Evolutionary conservation across 2,888 invertebrate genomes (phyloP).

Genomic region (Perizoma affinitatum): DNA sequence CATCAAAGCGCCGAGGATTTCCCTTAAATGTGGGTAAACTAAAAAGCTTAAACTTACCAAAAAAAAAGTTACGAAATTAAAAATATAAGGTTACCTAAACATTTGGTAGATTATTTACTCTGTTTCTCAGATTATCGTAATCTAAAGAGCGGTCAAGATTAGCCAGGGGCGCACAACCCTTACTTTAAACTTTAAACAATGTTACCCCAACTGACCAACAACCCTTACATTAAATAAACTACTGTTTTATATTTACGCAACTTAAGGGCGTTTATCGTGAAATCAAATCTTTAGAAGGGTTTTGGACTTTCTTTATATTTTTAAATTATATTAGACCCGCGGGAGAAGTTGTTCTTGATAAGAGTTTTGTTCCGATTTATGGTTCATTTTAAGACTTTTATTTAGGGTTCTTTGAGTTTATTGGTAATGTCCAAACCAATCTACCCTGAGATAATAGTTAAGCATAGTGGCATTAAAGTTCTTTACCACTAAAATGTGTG

Average conservation of each 20-base stretch:
- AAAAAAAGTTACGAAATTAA: too few relatives aligned
- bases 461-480: too few relatives aligned
- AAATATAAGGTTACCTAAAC: too few relatives aligned
- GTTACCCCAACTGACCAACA: constrained; percentile 66
- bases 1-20: too few relatives aligned
- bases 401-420: not conserved
- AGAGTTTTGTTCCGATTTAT: constrained; percentile 38
- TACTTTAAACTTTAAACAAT: constrained; percentile 65
- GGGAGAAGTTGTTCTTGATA: constrained; percentile 64
- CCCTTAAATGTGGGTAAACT: too few relatives aligned
- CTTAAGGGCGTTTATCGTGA: constrained; percentile 64
- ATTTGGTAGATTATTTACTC: constrained; percentile 1
- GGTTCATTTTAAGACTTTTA: constrained; percentile 22
- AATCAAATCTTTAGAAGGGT: constrained; percentile 66
- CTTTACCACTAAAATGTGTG: too few relatives aligned
- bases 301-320: constrained; percentile 69
- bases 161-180: constrained; percentile 61
- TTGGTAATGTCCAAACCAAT: not conserved
- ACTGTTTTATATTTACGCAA: constrained; percentile 51
- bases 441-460: too few relatives aligned
- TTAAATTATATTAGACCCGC: constrained; percentile 76
- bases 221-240: constrained; percentile 71
- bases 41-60: too few relatives aligned
- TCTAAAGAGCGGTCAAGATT: constrained; percentile 41
- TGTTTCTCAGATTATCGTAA: constrained; percentile 22